Evolutionary conservation across 92 coral and sea anemone genomes (phyloP).

Genomic region (Umimayanthus kanabou): DNA sequence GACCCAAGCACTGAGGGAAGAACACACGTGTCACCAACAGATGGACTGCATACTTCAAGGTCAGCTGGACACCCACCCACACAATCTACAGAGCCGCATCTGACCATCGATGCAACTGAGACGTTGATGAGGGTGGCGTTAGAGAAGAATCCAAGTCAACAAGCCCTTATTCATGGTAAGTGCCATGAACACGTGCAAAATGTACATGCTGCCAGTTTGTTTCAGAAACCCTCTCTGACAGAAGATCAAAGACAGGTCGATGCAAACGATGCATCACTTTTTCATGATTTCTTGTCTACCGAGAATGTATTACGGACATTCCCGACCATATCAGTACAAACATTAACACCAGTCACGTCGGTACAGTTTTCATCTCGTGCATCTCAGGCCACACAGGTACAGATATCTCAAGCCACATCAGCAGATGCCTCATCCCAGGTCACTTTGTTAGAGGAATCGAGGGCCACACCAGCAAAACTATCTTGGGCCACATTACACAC

Average conservation of each 20-base stretch:
- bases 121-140: no score
- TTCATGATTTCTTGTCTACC: not conserved
- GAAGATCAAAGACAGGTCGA: not conserved
- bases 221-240: not conserved
- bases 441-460: not conserved
- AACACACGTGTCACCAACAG: not conserved
- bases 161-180: not conserved
- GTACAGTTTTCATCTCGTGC: not conserved
- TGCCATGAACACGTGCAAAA: not conserved
- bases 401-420: not conserved
- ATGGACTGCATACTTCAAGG: not conserved
- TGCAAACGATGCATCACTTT: not conserved
- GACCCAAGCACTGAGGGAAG: not conserved
- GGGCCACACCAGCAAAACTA: not conserved
- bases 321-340: not conserved
- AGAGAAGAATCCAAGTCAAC: not conserved
- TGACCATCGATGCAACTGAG: not conserved
- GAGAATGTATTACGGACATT: not conserved
- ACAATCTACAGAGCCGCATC: not conserved
- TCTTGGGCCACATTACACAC: not conserved
- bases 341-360: not conserved
- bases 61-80: not conserved
- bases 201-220: not conserved
- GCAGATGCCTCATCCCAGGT: not conserved
- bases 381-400: not conserved